A percentile compares a stretch with the other conserved stretches of the same genome.
Conservation (phyloP, 2,888 invertebrate genomes). For the Morpho achilles region DNA sequence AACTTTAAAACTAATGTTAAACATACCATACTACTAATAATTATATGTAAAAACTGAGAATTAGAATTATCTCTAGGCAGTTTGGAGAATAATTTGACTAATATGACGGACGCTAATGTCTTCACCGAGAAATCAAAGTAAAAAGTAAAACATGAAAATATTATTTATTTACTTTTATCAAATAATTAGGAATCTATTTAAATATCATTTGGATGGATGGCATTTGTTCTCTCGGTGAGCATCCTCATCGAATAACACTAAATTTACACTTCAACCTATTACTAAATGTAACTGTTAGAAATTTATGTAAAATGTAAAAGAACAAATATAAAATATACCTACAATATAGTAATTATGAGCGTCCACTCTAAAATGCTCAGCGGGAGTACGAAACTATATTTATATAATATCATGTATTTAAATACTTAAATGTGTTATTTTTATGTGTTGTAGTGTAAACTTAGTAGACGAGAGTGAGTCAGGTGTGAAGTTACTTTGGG, state of each 20-base stretch:
- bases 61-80: constrained; percentile 47
- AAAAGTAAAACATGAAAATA: too few relatives aligned
- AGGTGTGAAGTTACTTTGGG: constrained; percentile 37
- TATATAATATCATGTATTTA: too few relatives aligned
- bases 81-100: constrained; percentile 70
- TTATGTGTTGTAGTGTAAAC: constrained; percentile 4
- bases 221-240: constrained; percentile 10
- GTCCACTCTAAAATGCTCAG: too few relatives aligned
- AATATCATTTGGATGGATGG: not conserved
- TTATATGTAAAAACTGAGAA: constrained; percentile 30
- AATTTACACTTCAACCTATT: constrained; percentile 7
- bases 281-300: too few relatives aligned
- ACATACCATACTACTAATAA: constrained; percentile 31
- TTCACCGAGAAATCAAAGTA: constrained; percentile 14
- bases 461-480: constrained; percentile 4
- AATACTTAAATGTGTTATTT: too few relatives aligned
- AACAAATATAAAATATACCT: too few relatives aligned
- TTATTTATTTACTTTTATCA: too few relatives aligned
- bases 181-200: not conserved
- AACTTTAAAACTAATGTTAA: constrained; percentile 29
- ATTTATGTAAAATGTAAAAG: too few relatives aligned
- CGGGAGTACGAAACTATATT: too few relatives aligned
- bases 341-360: too few relatives aligned
- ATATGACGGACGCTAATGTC: constrained; percentile 43
- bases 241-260: constrained; percentile 13